Evolutionary conservation across 2,888 invertebrate genomes (phyloP).

Genomic region (Luffia ferchaultella): DNA sequence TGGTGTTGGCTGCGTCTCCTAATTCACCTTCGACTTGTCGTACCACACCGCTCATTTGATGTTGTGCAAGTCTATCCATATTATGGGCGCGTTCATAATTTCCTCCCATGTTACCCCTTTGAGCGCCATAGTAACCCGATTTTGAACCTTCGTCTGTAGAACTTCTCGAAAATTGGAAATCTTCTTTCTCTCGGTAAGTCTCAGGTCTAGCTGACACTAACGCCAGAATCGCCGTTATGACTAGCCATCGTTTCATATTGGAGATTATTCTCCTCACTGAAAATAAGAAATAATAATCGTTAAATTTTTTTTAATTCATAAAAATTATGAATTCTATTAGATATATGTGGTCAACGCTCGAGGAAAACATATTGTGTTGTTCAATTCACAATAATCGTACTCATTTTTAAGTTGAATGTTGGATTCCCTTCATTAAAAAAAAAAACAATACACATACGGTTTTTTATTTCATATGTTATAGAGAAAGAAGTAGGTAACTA

Average conservation of each 20-base stretch:
- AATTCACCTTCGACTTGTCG: slow-evolving; percentile 48
- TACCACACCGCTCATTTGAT: slow-evolving; percentile 52
- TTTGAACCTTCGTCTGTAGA: slow-evolving; percentile 54
- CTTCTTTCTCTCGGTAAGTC: slow-evolving; percentile 52
- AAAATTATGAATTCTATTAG: neutral
- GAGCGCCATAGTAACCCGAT: slow-evolving; percentile 52
- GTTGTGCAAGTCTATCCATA: slow-evolving; percentile 52
- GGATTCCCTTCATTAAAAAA: no score
- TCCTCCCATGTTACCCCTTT: slow-evolving; percentile 60
- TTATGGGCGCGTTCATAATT: slow-evolving; percentile 58
- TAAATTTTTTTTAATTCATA: neutral
- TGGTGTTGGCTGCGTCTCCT: slow-evolving; percentile 41
- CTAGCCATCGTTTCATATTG: slow-evolving; percentile 37
- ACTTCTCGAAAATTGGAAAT: slow-evolving; percentile 54
- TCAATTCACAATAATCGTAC: slow-evolving; percentile 1
- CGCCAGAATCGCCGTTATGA: slow-evolving; percentile 33
- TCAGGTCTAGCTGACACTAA: slow-evolving; percentile 43
- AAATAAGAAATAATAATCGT: neutral
- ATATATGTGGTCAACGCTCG: no score
- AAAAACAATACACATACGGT: no score
- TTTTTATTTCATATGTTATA: no score
- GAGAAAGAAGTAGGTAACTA: no score
- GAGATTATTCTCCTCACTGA: no score
- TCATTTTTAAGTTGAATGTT: no score
- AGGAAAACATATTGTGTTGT: slow-evolving; percentile 14